phyloP scores from a whole-genome alignment of 2,113 vertebrate genomes.

The Phylloscopus trochiloides region DNA sequence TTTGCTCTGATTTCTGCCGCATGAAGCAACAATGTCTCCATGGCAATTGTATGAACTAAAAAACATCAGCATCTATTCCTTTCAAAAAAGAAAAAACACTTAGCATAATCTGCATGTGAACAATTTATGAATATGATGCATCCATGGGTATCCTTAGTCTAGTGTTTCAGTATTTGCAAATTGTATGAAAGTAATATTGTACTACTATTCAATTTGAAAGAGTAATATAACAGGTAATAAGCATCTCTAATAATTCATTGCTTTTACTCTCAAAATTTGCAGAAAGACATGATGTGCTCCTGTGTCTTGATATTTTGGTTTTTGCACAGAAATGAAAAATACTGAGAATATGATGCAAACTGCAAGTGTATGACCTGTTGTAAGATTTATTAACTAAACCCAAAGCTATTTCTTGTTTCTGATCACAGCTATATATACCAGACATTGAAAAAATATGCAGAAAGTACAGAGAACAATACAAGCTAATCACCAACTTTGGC shows the following conservation, averaged over 20 bases:
- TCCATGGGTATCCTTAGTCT: neutral
- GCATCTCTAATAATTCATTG: neutral
- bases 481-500: neutral
- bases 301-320: neutral
- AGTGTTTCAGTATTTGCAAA: neutral
- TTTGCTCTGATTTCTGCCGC: neutral
- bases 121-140: neutral
- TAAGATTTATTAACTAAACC: slow-evolving; percentile 19
- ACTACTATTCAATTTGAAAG: neutral
- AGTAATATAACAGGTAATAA: slow-evolving; percentile 27
- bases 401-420: neutral
- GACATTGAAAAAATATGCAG: neutral
- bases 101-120: neutral
- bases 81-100: neutral
- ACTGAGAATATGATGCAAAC: neutral
- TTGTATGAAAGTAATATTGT: neutral
- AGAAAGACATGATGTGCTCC: neutral
- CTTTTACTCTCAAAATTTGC: slow-evolving; percentile 24
- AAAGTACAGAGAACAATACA: neutral
- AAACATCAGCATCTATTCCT: neutral
- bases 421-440: neutral
- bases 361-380: neutral
- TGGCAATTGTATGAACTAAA: neutral
- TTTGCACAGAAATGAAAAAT: neutral
- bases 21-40: neutral